Base-by-base conservation (phyloP, 2,797 vertebrate genomes). In the Labroides dimidiatus region DNA sequence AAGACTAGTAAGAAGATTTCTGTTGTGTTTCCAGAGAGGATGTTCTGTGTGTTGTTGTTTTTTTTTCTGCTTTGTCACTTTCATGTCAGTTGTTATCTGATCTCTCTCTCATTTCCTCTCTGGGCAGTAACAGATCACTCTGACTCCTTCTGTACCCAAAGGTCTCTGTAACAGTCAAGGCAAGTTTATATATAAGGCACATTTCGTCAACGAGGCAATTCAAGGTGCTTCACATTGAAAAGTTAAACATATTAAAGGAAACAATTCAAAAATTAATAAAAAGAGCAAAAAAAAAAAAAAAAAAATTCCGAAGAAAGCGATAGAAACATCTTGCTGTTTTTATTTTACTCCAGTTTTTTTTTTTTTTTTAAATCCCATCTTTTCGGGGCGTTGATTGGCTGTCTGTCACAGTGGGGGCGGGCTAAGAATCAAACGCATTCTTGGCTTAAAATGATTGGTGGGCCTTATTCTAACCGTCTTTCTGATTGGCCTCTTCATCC, bases 391-490 rank as follows among this genome's bases (percentile, higher is more conserved):
- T 4, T 68, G 66, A 68, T 82, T 79, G 50, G 60, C 53, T 53
- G 19, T 4, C 41, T 62, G 49, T 47, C n/a, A 19, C 4, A 8
- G 1, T 5, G 16, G n/a, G 27, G 82, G 69, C 24, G 59, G 75
- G 51, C 1, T 42, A 37, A 44, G n/a, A 50, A 0, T 3, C 13
- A 12, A 30, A 83, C 48, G 89, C 78, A 93, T 81, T 93, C 93
- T 94, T 95, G 93, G 82, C 94, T 69, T 62, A 60, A 84, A 19
- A 0, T 39, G 19, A 92, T 91, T 94, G 85, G 93, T 53, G 47
- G 1, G 24, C 10, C 30, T 9, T 0, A 42, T 50, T 47, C 15
- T 7, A 7, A 0, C 36, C 15, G 1, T 68, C 8, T 10, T 39
- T 0, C 1, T 81, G 39, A 90, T 93, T 92, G 89, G 90, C 10